Conservation (phyloP, 2,113 vertebrate genomes). For the Odocoileus virginianus region DNA sequence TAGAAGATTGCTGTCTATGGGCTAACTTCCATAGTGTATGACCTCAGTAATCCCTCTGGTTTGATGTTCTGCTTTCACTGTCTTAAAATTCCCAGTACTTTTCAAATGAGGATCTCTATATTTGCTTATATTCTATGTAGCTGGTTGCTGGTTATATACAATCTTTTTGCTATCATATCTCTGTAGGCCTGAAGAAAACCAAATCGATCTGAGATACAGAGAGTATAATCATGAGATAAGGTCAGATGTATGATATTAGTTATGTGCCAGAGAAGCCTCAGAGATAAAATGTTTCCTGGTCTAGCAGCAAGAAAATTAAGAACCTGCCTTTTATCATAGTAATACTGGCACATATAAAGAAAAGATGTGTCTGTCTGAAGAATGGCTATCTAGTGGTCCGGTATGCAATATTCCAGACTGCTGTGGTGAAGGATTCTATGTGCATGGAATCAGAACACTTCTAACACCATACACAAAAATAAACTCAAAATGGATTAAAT, state of each 20-base stretch:
- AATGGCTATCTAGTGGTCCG: not conserved
- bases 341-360: not conserved
- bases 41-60: not conserved
- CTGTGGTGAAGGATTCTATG: not conserved
- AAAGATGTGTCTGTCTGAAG: not conserved
- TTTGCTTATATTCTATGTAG: not conserved
- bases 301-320: not conserved
- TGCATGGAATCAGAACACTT: not conserved
- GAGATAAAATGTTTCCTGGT: not conserved
- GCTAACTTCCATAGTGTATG: not conserved
- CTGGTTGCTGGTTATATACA: not conserved
- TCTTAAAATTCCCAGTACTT: not conserved
- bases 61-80: not conserved
- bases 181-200: not conserved
- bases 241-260: not conserved
- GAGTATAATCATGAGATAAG: not conserved
- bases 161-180: not conserved
- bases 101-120: not conserved
- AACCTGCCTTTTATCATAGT: not conserved
- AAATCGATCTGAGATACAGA: not conserved
- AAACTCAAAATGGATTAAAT: not conserved
- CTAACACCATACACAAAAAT: not conserved
- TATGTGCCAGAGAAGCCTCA: not conserved
- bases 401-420: not conserved
- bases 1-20: not conserved